A percentile compares a stretch with the other conserved stretches of the same genome.
Evolutionary conservation across 2,113 vertebrate species (phyloP).

Genomic region (Sapajus apella): DNA sequence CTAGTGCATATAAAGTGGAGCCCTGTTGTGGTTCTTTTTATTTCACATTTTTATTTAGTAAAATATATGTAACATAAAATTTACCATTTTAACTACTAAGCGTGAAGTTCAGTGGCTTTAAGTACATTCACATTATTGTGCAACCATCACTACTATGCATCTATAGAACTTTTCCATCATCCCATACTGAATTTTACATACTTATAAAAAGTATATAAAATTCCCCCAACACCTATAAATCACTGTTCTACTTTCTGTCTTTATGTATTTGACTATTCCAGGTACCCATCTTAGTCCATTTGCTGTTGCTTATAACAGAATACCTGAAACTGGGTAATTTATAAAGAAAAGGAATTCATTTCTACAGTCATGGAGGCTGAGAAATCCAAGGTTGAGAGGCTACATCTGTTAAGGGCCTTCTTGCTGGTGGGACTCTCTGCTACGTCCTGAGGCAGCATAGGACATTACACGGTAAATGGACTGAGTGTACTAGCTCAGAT

Average conservation of each 20-base stretch:
- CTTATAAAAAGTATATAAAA: background rate
- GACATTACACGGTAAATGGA: background rate
- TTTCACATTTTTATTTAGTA: constrained; percentile 23
- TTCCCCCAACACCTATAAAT: background rate
- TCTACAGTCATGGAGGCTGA: background rate
- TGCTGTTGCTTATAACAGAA: background rate
- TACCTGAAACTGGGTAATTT: background rate
- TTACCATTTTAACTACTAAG: background rate
- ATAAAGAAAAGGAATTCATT: background rate
- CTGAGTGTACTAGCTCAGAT: background rate
- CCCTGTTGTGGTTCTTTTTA: background rate
- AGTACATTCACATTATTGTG: background rate
- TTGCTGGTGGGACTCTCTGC: background rate
- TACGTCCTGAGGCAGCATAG: background rate
- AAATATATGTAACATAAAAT: background rate
- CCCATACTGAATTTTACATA: background rate
- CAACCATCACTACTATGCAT: too few species aligned
- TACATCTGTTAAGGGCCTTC: background rate
- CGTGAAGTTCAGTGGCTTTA: background rate
- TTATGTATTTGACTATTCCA: background rate
- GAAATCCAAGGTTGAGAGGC: background rate
- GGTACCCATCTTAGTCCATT: background rate
- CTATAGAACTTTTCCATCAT: background rate
- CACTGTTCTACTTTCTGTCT: background rate
- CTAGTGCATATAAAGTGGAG: background rate